A percentile compares a stretch with the other conserved stretches of the same genome.
These are phyloP conservation scores for Callospermophilus lateralis DNA, from an alignment of 2,113 vertebrate genomes.

Conservation along the genomic window DNA sequence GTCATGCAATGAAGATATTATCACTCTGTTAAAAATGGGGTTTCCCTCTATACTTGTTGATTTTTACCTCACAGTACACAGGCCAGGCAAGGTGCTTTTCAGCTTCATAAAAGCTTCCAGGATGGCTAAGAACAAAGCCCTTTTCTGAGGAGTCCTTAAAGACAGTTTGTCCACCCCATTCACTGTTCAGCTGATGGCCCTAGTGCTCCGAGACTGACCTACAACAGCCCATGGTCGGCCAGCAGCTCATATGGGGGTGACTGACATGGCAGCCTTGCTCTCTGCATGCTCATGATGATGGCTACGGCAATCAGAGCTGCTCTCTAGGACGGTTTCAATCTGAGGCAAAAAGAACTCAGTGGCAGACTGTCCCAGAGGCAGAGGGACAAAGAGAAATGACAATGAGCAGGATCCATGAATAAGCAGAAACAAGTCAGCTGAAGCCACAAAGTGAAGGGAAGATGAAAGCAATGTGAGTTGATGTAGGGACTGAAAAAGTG, in stretches of 20 bases:
- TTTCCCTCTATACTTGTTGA: neutral
- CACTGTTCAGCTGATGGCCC: neutral
- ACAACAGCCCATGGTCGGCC: neutral
- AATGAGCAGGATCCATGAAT: neutral
- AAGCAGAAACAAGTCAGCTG: neutral
- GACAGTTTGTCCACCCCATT: neutral
- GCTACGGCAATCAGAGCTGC: neutral
- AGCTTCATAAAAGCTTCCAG: neutral
- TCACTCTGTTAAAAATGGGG: neutral
- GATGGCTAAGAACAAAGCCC: neutral
- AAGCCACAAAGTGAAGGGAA: neutral
- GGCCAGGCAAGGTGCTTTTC: neutral
- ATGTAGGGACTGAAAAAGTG: neutral
- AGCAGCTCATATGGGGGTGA: neutral
- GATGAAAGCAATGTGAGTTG: neutral
- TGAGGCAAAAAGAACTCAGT: neutral
- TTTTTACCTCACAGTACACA: neutral
- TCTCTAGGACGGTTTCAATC: neutral
- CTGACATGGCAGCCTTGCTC: neutral
- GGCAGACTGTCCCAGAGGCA: neutral
- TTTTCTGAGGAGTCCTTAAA: neutral
- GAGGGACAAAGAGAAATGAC: neutral
- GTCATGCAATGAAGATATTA: neutral
- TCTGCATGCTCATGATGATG: neutral
- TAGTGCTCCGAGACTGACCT: neutral